Conservation (phyloP, 2,113 vertebrate species). For the Eleginops maclovinus region DNA sequence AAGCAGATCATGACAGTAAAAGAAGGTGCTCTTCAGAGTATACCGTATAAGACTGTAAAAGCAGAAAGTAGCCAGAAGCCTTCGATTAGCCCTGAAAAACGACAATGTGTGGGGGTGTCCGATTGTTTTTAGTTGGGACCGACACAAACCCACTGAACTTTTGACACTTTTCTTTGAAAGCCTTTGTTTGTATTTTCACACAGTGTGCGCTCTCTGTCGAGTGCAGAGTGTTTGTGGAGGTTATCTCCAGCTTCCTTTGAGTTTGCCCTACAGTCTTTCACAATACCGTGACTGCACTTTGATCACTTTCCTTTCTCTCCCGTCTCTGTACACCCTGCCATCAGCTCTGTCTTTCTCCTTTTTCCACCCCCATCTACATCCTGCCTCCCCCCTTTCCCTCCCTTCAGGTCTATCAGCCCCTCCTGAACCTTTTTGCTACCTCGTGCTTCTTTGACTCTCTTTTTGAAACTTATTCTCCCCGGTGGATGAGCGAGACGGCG, state of each 20-base stretch:
- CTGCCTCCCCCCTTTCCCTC: conserved; percentile 3
- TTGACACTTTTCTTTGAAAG: conserved; percentile 3
- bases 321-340: neutral
- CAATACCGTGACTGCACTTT: conserved; percentile 48
- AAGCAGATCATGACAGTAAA: neutral
- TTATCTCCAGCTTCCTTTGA: conserved; percentile 37
- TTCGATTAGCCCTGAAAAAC: neutral
- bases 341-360: conserved; percentile 8
- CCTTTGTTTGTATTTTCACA: conserved; percentile 28
- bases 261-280: conserved; percentile 39
- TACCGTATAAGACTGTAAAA: no score
- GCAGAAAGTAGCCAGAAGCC: no score
- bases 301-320: conserved; percentile 43
- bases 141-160: neutral
- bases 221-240: conserved; percentile 9
- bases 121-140: conserved; percentile 5
- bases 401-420: conserved; percentile 24
- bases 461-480: conserved; percentile 33
- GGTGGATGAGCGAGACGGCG: conserved; percentile 17
- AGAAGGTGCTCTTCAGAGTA: neutral
- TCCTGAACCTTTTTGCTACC: conserved; percentile 27
- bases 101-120: conserved; percentile 10
- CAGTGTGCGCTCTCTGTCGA: conserved; percentile 4
- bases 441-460: conserved; percentile 13
- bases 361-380: conserved; percentile 21